A percentile compares a stretch with the other conserved stretches of the same genome.
Conservation (phyloP, 2,113 vertebrate genomes). For the Urocolius indicus region DNA sequence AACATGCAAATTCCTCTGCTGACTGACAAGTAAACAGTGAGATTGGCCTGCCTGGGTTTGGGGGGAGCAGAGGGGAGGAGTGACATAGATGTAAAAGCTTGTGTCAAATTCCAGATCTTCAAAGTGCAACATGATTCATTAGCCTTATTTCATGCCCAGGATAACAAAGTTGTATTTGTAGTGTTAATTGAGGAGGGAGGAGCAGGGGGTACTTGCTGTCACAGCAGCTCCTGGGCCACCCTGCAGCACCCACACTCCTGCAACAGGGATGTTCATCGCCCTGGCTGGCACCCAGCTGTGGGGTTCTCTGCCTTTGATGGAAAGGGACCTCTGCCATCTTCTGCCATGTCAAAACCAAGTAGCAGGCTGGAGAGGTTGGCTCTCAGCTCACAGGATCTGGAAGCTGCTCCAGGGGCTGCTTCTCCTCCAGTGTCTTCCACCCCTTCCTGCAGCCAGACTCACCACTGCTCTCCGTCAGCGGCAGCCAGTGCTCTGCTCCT, state of each 20-base stretch:
- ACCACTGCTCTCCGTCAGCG: background rate
- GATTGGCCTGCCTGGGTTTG: background rate
- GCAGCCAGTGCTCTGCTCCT: background rate
- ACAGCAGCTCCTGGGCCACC: background rate
- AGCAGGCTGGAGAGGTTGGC: background rate
- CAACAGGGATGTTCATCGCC: background rate
- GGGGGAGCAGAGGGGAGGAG: background rate
- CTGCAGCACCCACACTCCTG: background rate
- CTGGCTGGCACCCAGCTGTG: background rate
- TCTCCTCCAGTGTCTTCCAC: background rate
- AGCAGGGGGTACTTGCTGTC: background rate
- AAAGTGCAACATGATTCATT: slow-evolving; percentile 58
- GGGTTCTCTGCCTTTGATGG: background rate
- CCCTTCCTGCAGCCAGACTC: background rate
- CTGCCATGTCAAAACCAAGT: background rate
- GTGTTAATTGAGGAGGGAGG: slow-evolving; percentile 67
- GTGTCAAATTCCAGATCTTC: slow-evolving; percentile 36
- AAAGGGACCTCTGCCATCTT: background rate
- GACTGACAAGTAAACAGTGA: slow-evolving; percentile 56
- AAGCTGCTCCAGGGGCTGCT: background rate
- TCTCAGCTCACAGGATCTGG: background rate
- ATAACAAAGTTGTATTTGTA: slow-evolving; percentile 48
- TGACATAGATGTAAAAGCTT: slow-evolving; percentile 57
- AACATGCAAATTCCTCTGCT: slow-evolving; percentile 62
- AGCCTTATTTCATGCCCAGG: slow-evolving; percentile 55